Evolutionary conservation across 2,113 vertebrate genomes (phyloP).

Genomic region (Canis aureus): DNA sequence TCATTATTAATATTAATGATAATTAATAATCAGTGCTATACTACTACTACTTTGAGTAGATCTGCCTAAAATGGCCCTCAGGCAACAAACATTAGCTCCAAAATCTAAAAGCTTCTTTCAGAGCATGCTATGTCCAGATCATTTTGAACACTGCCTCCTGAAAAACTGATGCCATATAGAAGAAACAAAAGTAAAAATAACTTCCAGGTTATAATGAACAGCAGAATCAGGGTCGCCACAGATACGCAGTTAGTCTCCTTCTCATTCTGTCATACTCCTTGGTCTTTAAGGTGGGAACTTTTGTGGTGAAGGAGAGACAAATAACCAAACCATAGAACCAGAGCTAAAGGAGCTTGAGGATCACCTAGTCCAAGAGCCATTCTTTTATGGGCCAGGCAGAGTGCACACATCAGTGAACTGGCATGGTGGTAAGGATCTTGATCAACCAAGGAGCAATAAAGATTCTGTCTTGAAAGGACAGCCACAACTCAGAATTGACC

Average conservation of each 20-base stretch:
- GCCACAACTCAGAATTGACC: neutral
- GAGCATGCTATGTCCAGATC: neutral
- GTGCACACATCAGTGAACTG: accelerated
- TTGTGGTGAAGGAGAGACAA: neutral
- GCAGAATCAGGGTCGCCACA: neutral
- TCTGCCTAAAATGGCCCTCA: neutral
- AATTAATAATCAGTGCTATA: neutral
- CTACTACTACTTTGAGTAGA: neutral
- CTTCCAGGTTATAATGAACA: neutral
- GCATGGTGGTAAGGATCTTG: too few species aligned
- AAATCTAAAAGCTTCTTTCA: neutral
- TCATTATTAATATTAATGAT: neutral
- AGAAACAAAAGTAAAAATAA: neutral
- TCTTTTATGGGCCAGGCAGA: neutral
- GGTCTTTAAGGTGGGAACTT: neutral
- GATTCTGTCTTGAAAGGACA: neutral
- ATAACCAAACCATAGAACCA: neutral
- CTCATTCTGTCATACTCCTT: neutral
- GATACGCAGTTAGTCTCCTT: neutral
- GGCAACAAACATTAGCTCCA: neutral
- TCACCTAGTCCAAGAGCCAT: neutral
- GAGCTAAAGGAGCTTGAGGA: neutral
- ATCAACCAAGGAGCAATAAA: neutral
- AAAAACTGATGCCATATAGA: neutral
- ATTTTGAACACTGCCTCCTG: neutral